These are phyloP conservation scores for Phoeniculus purpureus DNA, from an alignment of 2,797 vertebrate genomes.

Conservation along the genomic window DNA sequence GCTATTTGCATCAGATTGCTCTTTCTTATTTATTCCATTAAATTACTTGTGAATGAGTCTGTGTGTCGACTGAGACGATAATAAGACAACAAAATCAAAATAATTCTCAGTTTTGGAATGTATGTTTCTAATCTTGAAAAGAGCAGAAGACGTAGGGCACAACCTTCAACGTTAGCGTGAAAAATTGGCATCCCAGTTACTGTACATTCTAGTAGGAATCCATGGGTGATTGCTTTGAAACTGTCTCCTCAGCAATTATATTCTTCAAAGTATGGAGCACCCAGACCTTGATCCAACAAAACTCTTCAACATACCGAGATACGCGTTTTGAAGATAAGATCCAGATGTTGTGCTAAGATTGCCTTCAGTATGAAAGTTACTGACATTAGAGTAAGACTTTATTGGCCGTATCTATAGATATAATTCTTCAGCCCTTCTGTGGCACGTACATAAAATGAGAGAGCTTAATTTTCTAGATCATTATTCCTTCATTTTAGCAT, in stretches of 20 bases:
- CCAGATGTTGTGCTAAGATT: not conserved
- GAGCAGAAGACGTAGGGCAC: not conserved
- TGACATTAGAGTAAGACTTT: not conserved
- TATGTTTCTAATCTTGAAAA: not conserved
- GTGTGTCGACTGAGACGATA: not conserved
- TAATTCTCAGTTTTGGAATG: not conserved
- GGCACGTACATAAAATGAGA: not conserved
- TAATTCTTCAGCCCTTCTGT: not conserved
- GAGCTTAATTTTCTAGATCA: not conserved
- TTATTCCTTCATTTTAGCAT: not conserved
- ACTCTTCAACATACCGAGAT: not conserved
- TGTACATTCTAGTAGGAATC: not conserved
- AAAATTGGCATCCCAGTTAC: not conserved
- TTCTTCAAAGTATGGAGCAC: not conserved
- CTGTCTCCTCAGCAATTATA: not conserved
- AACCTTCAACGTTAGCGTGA: not conserved
- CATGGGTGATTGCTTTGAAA: not conserved
- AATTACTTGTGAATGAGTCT: not conserved
- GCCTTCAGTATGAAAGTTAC: not conserved
- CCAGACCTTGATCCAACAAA: not conserved
- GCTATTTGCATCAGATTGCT: not conserved
- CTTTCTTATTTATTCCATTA: not conserved
- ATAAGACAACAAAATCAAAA: not conserved
- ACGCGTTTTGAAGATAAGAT: no score
- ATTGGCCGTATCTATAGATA: not conserved